Conservation (phyloP, 2,113 vertebrate species). For the Lophochroa leadbeateri region DNA sequence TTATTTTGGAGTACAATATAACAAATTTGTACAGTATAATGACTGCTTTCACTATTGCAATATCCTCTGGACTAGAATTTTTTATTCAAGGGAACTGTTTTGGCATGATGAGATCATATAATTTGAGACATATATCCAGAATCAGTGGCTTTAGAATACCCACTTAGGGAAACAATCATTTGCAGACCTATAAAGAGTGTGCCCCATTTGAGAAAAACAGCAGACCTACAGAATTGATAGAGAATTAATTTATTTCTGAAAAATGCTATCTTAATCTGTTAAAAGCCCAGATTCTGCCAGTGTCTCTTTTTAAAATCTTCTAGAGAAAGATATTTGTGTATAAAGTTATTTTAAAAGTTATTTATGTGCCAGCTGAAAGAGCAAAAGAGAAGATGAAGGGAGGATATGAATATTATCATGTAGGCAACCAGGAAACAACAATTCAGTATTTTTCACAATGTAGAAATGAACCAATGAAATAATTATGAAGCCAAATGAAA, state of each 20-base stretch:
- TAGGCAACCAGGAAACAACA: neutral
- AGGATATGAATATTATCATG: neutral
- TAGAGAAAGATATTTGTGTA: neutral
- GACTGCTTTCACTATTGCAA: neutral
- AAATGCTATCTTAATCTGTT: neutral
- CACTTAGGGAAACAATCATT: neutral
- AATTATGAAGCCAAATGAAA: neutral
- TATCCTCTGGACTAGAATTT: neutral
- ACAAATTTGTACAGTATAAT: neutral
- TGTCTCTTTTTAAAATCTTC: neutral
- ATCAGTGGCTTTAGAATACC: neutral
- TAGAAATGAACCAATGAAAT: neutral
- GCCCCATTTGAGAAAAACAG: neutral
- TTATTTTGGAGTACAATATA: neutral
- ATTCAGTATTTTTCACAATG: neutral
- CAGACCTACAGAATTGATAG: neutral
- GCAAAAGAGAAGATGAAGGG: neutral
- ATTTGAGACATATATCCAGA: neutral
- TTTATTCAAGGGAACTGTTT: neutral
- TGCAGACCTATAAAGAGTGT: neutral
- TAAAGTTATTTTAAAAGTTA: neutral
- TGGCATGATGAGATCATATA: neutral
- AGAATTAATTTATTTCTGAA: neutral
- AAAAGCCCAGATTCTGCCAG: neutral
- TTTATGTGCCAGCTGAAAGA: neutral